A percentile compares a stretch with the other conserved stretches of the same genome.
These are phyloP conservation scores for Cryptotis parvus DNA, from an alignment of 2,113 vertebrate species.

Conservation along the genomic window DNA sequence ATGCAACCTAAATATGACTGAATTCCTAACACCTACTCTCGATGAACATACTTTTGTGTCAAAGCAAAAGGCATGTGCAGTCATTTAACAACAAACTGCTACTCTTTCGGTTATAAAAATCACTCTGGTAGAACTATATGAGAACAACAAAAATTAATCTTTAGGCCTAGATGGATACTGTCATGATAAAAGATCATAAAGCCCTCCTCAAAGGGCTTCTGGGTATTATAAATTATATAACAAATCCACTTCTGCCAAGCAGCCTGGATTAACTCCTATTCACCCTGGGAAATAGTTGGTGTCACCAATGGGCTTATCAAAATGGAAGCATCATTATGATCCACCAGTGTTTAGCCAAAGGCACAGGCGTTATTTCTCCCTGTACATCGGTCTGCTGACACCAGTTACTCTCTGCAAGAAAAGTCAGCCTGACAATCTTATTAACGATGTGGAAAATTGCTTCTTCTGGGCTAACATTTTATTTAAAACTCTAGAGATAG, in stretches of 20 bases:
- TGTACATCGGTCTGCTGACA: constrained; percentile 28
- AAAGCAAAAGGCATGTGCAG: constrained; percentile 40
- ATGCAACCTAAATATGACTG: too few species aligned
- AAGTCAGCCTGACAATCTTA: constrained; percentile 25
- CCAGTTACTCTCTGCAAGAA: background rate
- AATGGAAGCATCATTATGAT: constrained; percentile 26
- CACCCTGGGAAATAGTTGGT: background rate
- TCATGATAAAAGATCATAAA: constrained; percentile 49
- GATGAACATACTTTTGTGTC: constrained; percentile 50
- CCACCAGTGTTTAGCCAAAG: background rate
- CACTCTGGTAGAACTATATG: constrained; percentile 31
- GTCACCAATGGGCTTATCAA: constrained; percentile 25
- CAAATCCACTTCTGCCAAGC: constrained; percentile 36
- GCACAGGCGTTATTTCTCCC: background rate
- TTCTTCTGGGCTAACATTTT: background rate
- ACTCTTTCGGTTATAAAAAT: background rate
- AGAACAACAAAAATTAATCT: constrained; percentile 59
- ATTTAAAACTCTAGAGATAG: background rate
- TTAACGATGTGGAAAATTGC: background rate
- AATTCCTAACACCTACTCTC: constrained; percentile 8
- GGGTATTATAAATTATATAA: constrained; percentile 55
- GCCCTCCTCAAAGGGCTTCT: constrained; percentile 49
- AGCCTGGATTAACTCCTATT: constrained; percentile 47
- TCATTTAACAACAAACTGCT: constrained; percentile 12
- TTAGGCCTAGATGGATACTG: constrained; percentile 26